Evolutionary conservation across 1,140 invertebrate species (phyloP), one percentile per base, ranked within the genome.

Genomic region (Pseudomyrmex sp.): DNA sequence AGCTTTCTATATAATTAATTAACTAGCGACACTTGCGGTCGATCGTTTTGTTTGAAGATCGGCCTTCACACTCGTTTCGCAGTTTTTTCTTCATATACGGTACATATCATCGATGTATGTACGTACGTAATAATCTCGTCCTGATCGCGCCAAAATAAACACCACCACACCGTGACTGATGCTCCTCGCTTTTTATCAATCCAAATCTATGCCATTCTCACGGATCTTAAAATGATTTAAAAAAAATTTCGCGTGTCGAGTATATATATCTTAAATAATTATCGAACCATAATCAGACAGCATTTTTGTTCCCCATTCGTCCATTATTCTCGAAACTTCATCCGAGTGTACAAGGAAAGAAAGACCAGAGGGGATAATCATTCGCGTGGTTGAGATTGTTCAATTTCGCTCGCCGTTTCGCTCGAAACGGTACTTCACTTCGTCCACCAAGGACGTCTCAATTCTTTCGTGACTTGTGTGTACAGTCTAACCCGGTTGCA

Each of bases 371-470:
- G 48, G 20, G 26, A 80, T 26, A 9, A 61, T 50, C 8, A 23
- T 48, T n/a, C 26, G 62, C 18, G 48, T 50, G 26, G 18, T 56
- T 23, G 44, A 80, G 44, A 80, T 35, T 35, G 44, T 50, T 9
- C 44, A 72, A 72, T 61, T 72, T 70, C 12, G 46, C 18, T 12
- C 10, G 5, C 26, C 26, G 26, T 26, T 26, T 59, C 50, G 50
- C 46, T 23, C 23, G 44, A 59, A 59, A 48, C 44, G 44, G 54
- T 54, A 58, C 44, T 59, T 69, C 15, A 56, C 74, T 62, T 56
- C 48, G 26, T 13, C 9, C 46, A 8, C 5, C 84, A 87, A 86
- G 85, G 85, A 87, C 85, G 76, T 15, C 61, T 86, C 70, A 20
- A 59, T 70, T 82, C 69, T 82, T 75, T 58, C 23, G 48, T n/a